Evolutionary conservation across 2,797 vertebrate genomes (phyloP), one percentile per base, ranked within the genome.

Genomic region (Thaleichthys pacificus): DNA sequence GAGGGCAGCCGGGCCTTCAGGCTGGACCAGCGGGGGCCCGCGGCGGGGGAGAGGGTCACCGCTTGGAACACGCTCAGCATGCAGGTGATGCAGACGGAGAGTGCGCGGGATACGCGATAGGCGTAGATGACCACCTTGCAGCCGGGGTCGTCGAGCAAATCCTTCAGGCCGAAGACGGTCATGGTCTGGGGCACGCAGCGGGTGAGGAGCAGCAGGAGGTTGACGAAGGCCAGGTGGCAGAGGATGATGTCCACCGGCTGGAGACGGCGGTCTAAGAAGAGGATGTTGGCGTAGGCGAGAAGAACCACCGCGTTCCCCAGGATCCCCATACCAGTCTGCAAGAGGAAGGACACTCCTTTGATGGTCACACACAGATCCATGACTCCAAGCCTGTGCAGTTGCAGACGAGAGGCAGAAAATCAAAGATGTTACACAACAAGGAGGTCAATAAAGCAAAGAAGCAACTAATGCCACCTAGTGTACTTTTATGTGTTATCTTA

Each of bases 361-460:
- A 95, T 93, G 80, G 92, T 86, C 72, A 93, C 78, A 78, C 93
- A 94, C 24, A 95, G 90, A 81, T 95, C 93, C 93, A 95, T 94
- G 67, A 60, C 68, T 54, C 51, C 32, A 47, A 61, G 28, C 15
- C 57, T 75, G 61, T 38, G 60, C 63, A 56, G 57, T 69, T 68
- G 24, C 8, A 73, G 77, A 79, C 35, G 4, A 82, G 62, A 78
- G 64, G 68, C 54, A 68, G 28, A 77, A 24, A 76, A 80, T 21
- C 8, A 61, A 8, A 60, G 1, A 61, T 4, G 60, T 74, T 60
- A 65, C 5, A 69, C n/a, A 61, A 47, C 35, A 26, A 35, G 35
- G n/a, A 64, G 15, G 22, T 14, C 8, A 15, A 69, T 62, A 30
- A 35, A 62, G n/a, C 28, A 32, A 81, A 66, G 24, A 81, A 64